Evolutionary conservation across 2,113 vertebrate species (phyloP).

Genomic region (Platichthys flesus): DNA sequence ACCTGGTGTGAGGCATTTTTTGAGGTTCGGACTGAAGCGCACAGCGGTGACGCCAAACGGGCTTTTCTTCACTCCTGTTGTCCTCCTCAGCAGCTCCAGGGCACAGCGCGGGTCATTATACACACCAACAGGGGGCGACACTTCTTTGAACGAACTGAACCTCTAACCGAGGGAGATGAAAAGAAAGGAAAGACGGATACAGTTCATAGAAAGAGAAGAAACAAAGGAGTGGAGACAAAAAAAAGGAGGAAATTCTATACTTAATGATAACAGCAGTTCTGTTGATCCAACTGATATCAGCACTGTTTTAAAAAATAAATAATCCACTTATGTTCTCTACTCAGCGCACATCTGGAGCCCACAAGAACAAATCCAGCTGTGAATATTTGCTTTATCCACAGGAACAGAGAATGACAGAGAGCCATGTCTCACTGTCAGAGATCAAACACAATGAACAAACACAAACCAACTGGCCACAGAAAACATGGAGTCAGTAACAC

Average conservation of each 20-base stretch:
- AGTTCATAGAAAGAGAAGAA: neutral
- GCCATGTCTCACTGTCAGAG: constrained; percentile 1
- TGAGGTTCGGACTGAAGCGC: constrained; percentile 69
- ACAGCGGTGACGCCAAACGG: constrained; percentile 82
- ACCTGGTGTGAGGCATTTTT: constrained; percentile 77
- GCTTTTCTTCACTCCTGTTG: constrained; percentile 65
- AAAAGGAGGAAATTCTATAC: neutral
- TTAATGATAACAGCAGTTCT: neutral
- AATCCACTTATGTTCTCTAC: neutral
- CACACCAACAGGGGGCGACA: constrained; percentile 82
- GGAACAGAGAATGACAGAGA: constrained; percentile 1
- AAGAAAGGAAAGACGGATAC: constrained; percentile 7
- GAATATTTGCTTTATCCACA: constrained; percentile 29
- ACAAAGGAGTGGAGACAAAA: neutral
- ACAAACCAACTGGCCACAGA: neutral
- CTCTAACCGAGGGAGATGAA: constrained; percentile 69
- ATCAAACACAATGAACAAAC: constrained; percentile 1
- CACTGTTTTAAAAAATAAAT: constrained; percentile 1
- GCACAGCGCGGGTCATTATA: constrained; percentile 81
- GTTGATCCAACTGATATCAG: constrained; percentile 23
- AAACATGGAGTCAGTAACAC: neutral
- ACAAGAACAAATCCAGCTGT: constrained; percentile 30
- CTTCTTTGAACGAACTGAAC: constrained; percentile 81
- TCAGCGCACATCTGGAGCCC: constrained; percentile 10
- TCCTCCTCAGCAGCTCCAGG: constrained; percentile 79